A percentile compares a stretch with the other conserved stretches of the same genome.
These are phyloP conservation scores for Bicyclus anynana DNA, from an alignment of 1,140 invertebrate genomes.

Conservation along the genomic window DNA sequence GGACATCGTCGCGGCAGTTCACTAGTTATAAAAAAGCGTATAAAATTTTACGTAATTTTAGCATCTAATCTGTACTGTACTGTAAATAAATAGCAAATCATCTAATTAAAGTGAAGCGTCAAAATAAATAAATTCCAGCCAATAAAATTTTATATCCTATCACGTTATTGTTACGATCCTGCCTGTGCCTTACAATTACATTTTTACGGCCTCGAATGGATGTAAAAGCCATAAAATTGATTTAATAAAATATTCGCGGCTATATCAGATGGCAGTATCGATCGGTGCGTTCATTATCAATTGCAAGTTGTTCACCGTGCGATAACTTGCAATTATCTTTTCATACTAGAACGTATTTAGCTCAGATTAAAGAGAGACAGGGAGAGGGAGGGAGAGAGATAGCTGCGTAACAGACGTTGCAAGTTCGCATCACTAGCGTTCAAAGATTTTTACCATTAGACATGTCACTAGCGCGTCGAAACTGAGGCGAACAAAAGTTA, in stretches of 20 bases:
- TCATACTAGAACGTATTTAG: not conserved
- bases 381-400: too few species aligned
- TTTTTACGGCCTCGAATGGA: slow-evolving; percentile 25
- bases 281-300: slow-evolving; percentile 29
- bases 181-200: slow-evolving; percentile 11
- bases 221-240: slow-evolving; percentile 30
- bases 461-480: too few species aligned
- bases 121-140: slow-evolving; percentile 2
- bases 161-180: slow-evolving; percentile 1
- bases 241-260: slow-evolving; percentile 24
- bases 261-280: slow-evolving; percentile 27
- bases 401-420: too few species aligned
- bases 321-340: slow-evolving; percentile 23
- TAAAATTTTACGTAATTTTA: too few species aligned
- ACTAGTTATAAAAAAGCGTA: too few species aligned
- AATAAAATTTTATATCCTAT: slow-evolving; percentile 3
- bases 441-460: too few species aligned
- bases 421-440: too few species aligned
- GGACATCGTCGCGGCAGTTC: too few species aligned
- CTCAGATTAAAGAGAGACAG: too few species aligned
- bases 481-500: too few species aligned
- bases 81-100: not conserved
- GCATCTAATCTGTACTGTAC: too few species aligned
- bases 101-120: not conserved
- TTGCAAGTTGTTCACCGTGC: slow-evolving; percentile 26